Evolutionary conservation across 2,113 vertebrate genomes (phyloP).

Genomic region (Mus musculus): GRCm39 chr14:47061001-47061500

Average conservation of each 20-base stretch:
- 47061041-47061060: not conserved
- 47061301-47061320: not conserved
- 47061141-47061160: not conserved
- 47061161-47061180: not conserved
- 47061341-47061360: not conserved
- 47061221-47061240: not conserved
- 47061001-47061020: not conserved
- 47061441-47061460: not conserved
- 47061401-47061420: not conserved
- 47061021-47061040: not conserved
- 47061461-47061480: not conserved
- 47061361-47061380: not conserved
- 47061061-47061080: not conserved
- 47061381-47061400: not conserved
- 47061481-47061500: constrained; percentile 26
- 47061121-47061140: not conserved
- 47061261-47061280: not conserved
- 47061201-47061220: not conserved
- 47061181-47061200: not conserved
- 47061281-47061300: not conserved
- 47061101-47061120: not conserved
- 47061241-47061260: not conserved
- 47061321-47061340: not conserved
- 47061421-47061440: not conserved
- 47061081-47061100: not conserved